Percentiles rank a stretch among this genome's conserved stretches.
Conservation (phyloP, 1,140 invertebrate species). For the Drosophila parabipectinata region DNA sequence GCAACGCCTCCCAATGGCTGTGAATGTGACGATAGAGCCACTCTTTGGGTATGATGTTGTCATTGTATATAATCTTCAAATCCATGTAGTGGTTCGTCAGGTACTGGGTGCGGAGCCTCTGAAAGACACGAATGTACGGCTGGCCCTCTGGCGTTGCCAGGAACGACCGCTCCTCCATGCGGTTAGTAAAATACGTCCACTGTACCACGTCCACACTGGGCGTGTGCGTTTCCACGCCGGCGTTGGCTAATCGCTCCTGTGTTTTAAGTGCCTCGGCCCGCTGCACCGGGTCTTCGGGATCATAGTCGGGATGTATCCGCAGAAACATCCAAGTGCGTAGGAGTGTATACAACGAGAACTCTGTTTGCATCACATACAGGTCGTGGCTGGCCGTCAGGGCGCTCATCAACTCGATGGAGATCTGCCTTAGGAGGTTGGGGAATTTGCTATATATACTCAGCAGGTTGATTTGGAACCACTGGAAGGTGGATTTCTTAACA, state of each 20-base stretch:
- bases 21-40: constrained; percentile 88
- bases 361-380: constrained; percentile 91
- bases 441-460: constrained; percentile 86
- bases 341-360: constrained; percentile 91
- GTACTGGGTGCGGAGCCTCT: constrained; percentile 88
- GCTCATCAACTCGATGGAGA: constrained; percentile 88
- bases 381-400: constrained; percentile 88
- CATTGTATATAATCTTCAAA: constrained; percentile 88
- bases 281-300: constrained; percentile 69
- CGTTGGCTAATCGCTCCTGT: constrained; percentile 56
- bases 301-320: constrained; percentile 78
- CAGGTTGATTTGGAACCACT: constrained; percentile 90
- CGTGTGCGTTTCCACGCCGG: constrained; percentile 68
- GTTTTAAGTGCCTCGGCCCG: constrained; percentile 53
- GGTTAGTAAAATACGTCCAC: constrained; percentile 68
- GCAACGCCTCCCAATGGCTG: constrained; percentile 89
- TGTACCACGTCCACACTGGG: constrained; percentile 65
- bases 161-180: constrained; percentile 86
- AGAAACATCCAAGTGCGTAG: constrained; percentile 89
- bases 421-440: constrained; percentile 86
- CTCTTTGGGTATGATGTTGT: constrained; percentile 89
- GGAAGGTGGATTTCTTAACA: constrained; percentile 87
- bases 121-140: constrained; percentile 87
- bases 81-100: constrained; percentile 90
- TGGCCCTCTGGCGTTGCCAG: constrained; percentile 87